Conservation (phyloP, 2,797 vertebrate genomes). For the Phoxinus dragarum region DNA sequence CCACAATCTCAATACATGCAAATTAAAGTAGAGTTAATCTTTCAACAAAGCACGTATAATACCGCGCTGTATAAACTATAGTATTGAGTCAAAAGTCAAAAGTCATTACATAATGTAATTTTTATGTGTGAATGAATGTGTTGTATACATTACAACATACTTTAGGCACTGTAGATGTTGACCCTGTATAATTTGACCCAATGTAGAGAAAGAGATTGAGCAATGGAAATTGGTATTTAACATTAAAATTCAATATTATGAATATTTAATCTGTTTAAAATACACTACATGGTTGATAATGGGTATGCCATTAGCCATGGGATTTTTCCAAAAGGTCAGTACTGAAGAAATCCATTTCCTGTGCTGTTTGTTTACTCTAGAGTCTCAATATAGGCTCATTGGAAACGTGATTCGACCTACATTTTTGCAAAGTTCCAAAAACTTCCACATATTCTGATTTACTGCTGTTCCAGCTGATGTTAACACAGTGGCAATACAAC, state of each 20-base stretch:
- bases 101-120: too few relatives aligned
- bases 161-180: background rate
- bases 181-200: background rate
- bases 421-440: background rate
- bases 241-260: background rate
- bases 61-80: background rate
- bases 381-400: background rate
- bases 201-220: background rate
- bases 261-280: background rate
- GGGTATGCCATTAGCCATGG: background rate
- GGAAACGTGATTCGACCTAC: background rate
- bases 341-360: background rate
- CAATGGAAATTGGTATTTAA: background rate
- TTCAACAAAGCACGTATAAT: background rate
- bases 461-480: too few relatives aligned
- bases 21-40: constrained; percentile 1
- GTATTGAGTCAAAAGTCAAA: background rate
- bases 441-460: too few relatives aligned
- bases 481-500: too few relatives aligned
- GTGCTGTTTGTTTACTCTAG: background rate
- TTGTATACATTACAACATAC: background rate
- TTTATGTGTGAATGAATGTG: background rate
- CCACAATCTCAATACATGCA: constrained; percentile 24
- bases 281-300: background rate
- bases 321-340: background rate